Conservation (phyloP, 2,797 vertebrate genomes). For the Uromys caudimaculatus region DNA sequence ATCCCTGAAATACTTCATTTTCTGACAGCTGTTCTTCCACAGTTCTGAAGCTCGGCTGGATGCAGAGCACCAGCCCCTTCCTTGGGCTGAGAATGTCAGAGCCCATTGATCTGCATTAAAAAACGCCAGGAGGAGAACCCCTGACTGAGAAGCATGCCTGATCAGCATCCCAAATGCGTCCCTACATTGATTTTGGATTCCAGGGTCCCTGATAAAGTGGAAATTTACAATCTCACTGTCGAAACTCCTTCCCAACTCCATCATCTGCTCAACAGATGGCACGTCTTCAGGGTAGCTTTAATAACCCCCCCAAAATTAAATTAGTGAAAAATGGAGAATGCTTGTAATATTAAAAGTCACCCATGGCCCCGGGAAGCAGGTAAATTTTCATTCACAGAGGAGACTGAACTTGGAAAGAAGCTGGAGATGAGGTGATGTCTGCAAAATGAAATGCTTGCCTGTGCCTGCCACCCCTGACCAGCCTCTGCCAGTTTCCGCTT, state of each 20-base stretch:
- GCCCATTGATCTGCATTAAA: background rate
- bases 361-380: constrained; percentile 59
- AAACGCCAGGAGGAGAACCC: background rate
- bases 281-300: constrained; percentile 73
- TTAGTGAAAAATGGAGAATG: constrained; percentile 69
- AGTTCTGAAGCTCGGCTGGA: background rate
- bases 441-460: background rate
- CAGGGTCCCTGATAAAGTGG: constrained; percentile 61
- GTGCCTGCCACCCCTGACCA: background rate
- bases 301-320: constrained; percentile 75
- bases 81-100: background rate
- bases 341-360: constrained; percentile 65
- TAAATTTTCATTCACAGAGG: constrained; percentile 59
- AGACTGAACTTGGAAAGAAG: background rate
- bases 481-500: background rate
- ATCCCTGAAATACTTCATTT: background rate
- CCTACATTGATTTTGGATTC: constrained; percentile 33
- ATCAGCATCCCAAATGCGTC: background rate
- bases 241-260: constrained; percentile 34
- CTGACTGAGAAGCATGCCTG: background rate
- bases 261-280: constrained; percentile 71
- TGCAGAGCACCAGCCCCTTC: rapidly evolving
- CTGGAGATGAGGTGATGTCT: background rate
- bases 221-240: constrained; percentile 69
- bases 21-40: background rate